These are phyloP conservation scores for Pogonophryne albipinna DNA, from an alignment of 2,797 vertebrate species.

Conservation along the genomic window DNA sequence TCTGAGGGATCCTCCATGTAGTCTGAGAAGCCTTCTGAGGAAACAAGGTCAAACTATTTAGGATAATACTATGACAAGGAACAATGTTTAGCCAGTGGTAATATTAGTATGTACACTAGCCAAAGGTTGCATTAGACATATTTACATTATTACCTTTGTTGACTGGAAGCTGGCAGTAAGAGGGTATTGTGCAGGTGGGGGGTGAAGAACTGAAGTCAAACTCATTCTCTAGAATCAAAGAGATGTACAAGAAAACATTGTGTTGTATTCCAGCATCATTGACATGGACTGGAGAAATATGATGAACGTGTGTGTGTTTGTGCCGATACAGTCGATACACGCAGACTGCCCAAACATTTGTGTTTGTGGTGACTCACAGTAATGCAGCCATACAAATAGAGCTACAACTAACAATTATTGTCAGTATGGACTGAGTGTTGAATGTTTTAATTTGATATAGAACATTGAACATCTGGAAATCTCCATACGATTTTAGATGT, in stretches of 20 bases:
- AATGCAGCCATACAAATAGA: neutral
- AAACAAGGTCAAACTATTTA: neutral
- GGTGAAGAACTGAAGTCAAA: slow-evolving; percentile 30
- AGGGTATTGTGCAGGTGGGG: slow-evolving; percentile 16
- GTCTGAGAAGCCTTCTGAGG: slow-evolving; percentile 53
- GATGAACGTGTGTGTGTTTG: neutral
- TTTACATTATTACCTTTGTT: slow-evolving; percentile 48
- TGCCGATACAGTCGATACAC: neutral
- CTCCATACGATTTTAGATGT: too few relatives aligned
- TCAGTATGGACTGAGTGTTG: too few relatives aligned
- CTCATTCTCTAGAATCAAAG: slow-evolving; percentile 59
- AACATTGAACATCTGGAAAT: too few relatives aligned
- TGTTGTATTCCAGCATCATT: neutral
- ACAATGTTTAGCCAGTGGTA: neutral
- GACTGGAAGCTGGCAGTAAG: slow-evolving; percentile 47
- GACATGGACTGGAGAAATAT: neutral
- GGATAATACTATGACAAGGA: neutral
- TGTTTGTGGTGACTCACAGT: neutral
- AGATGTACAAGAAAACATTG: neutral
- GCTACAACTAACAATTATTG: too few relatives aligned
- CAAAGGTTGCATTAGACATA: neutral
- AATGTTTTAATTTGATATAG: too few relatives aligned
- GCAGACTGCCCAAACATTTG: neutral
- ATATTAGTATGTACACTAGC: neutral
- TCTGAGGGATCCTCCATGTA: slow-evolving; percentile 35